Conservation (phyloP, 2,113 vertebrate species). For the Semnornis frantzii region DNA sequence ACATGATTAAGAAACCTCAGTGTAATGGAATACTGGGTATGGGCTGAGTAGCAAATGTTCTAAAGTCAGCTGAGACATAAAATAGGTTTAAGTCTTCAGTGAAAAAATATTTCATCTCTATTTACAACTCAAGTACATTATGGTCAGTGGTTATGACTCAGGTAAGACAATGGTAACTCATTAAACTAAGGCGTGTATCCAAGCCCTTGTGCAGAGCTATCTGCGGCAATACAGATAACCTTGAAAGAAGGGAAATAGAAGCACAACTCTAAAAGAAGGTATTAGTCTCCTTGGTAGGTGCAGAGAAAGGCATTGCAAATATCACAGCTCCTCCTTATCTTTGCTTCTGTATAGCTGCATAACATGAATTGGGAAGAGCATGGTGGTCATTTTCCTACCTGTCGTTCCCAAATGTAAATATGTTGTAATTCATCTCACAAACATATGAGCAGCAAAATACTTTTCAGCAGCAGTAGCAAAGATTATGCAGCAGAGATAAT, state of each 20-base stretch:
- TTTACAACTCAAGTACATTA: not conserved
- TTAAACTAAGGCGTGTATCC: not conserved
- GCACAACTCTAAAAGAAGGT: not conserved
- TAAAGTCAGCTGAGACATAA: not conserved
- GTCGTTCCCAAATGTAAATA: not conserved
- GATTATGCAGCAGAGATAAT: not conserved
- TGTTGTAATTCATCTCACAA: not conserved
- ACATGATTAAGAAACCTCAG: not conserved
- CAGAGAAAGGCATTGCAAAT: not conserved
- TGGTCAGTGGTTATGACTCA: not conserved
- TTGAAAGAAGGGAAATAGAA: not conserved
- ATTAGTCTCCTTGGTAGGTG: not conserved
- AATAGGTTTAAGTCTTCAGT: not conserved
- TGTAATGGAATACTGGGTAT: not conserved
- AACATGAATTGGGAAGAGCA: not conserved
- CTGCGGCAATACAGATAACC: not conserved
- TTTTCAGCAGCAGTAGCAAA: no score
- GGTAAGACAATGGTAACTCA: not conserved
- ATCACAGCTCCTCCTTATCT: not conserved
- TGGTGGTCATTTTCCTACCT: not conserved
- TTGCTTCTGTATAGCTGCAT: not conserved
- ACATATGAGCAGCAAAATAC: not conserved
- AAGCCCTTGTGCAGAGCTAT: not conserved
- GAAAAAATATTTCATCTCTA: not conserved
- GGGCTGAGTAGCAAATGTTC: not conserved